phyloP scores from a whole-genome alignment of 2,797 vertebrate species.

The Brachyrhaphis roseni region DNA sequence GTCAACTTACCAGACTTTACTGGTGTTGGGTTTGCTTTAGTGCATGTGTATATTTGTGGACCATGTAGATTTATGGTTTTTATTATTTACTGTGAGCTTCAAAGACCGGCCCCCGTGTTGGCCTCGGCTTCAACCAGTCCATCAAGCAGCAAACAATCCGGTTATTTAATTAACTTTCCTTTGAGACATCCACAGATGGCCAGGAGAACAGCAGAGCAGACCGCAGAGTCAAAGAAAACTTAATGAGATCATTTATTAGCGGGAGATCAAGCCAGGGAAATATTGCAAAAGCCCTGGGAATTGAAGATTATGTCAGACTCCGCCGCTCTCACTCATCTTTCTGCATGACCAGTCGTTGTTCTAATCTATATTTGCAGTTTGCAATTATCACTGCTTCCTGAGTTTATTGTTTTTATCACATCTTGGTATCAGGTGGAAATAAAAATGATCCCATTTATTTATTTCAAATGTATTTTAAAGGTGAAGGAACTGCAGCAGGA shows the following conservation, averaged over 20 bases:
- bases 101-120: slow-evolving; percentile 37
- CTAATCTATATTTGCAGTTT: slow-evolving; percentile 9
- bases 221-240: slow-evolving; percentile 25
- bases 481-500: slow-evolving; percentile 70
- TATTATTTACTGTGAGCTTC: slow-evolving; percentile 36
- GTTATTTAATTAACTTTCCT: slow-evolving; percentile 37
- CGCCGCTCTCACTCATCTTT: slow-evolving; percentile 25
- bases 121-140: slow-evolving; percentile 48
- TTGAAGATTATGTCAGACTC: slow-evolving; percentile 15
- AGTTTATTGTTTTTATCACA: slow-evolving; percentile 22
- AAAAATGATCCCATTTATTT: neutral
- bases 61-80: slow-evolving; percentile 38
- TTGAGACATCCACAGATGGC: slow-evolving; percentile 29
- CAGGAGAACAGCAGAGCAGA: slow-evolving; percentile 34
- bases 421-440: slow-evolving; percentile 6
- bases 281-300: slow-evolving; percentile 20
- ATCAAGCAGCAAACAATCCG: slow-evolving; percentile 52
- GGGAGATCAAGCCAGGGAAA: slow-evolving; percentile 28
- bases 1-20: slow-evolving; percentile 30
- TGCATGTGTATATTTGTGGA: slow-evolving; percentile 38
- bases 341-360: slow-evolving; percentile 16
- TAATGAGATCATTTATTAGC: slow-evolving; percentile 49
- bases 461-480: slow-evolving; percentile 25
- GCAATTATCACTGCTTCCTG: neutral
- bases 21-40: slow-evolving; percentile 27